These are phyloP conservation scores for Aphrophora alni DNA, from an alignment of 2,888 invertebrate species.

Conservation along the genomic window DNA sequence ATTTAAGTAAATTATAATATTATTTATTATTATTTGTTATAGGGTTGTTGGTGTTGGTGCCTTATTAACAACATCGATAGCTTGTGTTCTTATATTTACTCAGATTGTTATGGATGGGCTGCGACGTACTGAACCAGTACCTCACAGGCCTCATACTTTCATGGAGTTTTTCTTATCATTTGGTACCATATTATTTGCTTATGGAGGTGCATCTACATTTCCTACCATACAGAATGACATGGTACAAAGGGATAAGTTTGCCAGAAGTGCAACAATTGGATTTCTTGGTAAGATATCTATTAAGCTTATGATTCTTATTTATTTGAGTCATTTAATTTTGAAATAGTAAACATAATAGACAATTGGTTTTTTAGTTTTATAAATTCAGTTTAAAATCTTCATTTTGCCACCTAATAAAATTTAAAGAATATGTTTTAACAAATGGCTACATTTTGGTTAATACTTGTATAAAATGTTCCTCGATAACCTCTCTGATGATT, in stretches of 20 bases:
- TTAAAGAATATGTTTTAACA: too few species aligned
- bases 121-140: constrained; percentile 57
- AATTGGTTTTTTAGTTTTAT: background rate
- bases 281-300: constrained; percentile 64
- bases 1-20: too few species aligned
- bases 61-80: constrained; percentile 65
- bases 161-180: constrained; percentile 72
- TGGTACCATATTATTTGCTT: constrained; percentile 73
- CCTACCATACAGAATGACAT: constrained; percentile 83
- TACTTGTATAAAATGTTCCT: too few species aligned
- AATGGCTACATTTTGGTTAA: too few species aligned
- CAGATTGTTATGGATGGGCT: constrained; percentile 65
- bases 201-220: constrained; percentile 76
- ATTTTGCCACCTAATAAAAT: background rate
- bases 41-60: constrained; percentile 71
- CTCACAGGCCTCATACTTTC: constrained; percentile 64
- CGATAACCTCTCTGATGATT: too few species aligned
- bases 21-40: constrained; percentile 47
- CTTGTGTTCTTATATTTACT: constrained; percentile 68
- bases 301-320: constrained; percentile 8
- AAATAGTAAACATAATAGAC: background rate
- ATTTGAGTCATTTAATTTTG: background rate
- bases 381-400: background rate
- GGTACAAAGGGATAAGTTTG: constrained; percentile 69
- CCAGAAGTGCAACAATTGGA: constrained; percentile 66